Base-by-base conservation (phyloP, 2,888 invertebrate species). In the Punctoribates punctum region DNA sequence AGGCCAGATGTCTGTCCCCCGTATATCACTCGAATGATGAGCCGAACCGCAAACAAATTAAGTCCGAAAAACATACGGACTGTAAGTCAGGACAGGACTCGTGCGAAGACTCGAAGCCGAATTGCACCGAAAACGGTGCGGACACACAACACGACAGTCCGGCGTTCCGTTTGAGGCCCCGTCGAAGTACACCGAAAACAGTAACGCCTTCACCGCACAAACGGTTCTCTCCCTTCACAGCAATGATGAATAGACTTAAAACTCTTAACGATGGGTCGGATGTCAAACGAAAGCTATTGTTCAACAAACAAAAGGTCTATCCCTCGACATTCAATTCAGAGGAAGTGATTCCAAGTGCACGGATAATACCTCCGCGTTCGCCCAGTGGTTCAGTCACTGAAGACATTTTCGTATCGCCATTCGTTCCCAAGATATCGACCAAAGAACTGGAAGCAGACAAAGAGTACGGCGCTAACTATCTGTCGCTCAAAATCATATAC, bases 231-330 rank as follows among this genome's bases (percentile, higher is more conserved):
- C 38, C 67, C n/a, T 67, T 67, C 38, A 67, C 67, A 34, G 67
- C 67, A 38, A 67, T 67, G 67, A 67, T 67, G 67, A 38, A 67
- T 8, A 67, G 67, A 38, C 38, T 67, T 11, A 67, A 67, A 38
- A 3, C 9, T 6, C 9, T 67, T 5, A 67, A 38, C 8, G 38
- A 67, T n/a, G 67, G 67, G 2, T 67, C 67, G 6, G 67, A 67
- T 67, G 67, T 67, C 9, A 67, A 67, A 17, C 67, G 67, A 67
- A 67, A 67, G 38, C 38, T 67, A 3, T n/a, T 67, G n/a, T 67
- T 67, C 38, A 67, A 67, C 67, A 67, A 67, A 67, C 67, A 67
- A 25, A 67, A 67, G 67, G 67, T 67, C 67, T 67, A 67, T 67
- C 67, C 67, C 17, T 67, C 67, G 67, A 67, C 67, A 13, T 67